phyloP scores from a whole-genome alignment of 2,113 vertebrate species.

The Garra rufa region DNA sequence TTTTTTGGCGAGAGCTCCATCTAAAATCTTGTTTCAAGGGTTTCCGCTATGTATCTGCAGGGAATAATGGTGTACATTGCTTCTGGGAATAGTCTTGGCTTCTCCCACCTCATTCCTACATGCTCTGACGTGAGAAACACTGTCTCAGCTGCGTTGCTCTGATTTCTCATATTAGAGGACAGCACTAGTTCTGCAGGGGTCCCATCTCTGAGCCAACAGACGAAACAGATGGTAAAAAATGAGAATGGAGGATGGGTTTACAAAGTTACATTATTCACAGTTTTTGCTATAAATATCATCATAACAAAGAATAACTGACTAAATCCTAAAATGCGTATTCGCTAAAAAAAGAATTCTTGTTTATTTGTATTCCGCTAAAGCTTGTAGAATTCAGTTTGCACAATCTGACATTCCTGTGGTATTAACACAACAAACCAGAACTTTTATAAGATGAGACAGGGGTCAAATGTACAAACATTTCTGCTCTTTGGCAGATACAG shows the following conservation, averaged over 20 bases:
- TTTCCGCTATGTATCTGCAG: slow-evolving; percentile 1
- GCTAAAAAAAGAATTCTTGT: not conserved
- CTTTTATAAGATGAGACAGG: not conserved
- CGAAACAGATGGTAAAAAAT: slow-evolving; percentile 9
- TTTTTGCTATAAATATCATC: not conserved
- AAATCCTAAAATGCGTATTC: not conserved
- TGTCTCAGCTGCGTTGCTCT: not conserved
- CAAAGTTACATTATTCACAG: not conserved
- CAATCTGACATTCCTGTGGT: not conserved
- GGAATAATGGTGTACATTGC: slow-evolving; percentile 13
- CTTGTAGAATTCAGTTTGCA: not conserved
- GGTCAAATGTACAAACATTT: not conserved
- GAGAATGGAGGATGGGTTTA: not conserved
- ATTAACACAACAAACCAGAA: not conserved
- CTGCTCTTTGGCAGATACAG: not conserved
- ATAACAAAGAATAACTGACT: not conserved
- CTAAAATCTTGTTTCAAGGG: not conserved
- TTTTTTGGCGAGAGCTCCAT: not conserved
- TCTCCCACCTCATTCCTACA: not conserved
- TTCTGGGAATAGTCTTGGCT: slow-evolving; percentile 5
- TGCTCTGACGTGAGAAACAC: slow-evolving; percentile 3
- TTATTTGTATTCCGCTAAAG: not conserved
- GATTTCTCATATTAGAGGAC: slow-evolving; percentile 8
- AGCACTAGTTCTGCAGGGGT: not conserved
- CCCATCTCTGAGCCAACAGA: not conserved